Conservation (phyloP, 1,140 invertebrate genomes). For the Drosophila tristis region DNA sequence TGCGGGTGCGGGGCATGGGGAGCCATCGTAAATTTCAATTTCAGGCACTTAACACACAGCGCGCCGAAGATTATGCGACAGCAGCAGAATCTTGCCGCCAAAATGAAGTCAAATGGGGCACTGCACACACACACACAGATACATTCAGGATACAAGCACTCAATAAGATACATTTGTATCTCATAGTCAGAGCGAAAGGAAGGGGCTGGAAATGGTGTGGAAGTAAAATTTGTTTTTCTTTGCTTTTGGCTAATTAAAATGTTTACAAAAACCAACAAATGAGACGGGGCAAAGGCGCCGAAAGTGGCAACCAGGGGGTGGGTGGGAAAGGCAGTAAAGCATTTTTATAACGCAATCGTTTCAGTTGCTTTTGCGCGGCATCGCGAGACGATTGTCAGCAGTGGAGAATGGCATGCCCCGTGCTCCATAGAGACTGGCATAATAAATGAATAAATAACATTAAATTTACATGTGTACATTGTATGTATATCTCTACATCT, state of each 20-base stretch:
- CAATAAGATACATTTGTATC: too few relatives aligned
- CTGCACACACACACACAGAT: constrained; percentile 14
- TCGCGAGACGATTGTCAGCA: constrained; percentile 47
- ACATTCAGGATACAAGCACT: constrained; percentile 3
- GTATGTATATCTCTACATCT: not conserved
- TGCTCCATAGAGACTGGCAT: constrained; percentile 43
- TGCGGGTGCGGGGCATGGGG: not conserved
- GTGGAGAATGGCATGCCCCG: constrained; percentile 33
- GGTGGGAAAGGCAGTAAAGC: constrained; percentile 44
- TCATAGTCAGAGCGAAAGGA: not conserved
- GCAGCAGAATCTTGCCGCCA: constrained; percentile 47
- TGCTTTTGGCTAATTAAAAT: constrained; percentile 78
- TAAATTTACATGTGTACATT: constrained; percentile 48
- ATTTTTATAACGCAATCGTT: constrained; percentile 55
- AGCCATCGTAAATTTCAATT: constrained; percentile 79
- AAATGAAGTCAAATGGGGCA: constrained; percentile 73
- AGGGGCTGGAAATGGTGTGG: constrained; percentile 6
- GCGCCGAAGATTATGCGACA: constrained; percentile 75
- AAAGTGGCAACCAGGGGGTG: constrained; percentile 12
- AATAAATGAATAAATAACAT: constrained; percentile 75
- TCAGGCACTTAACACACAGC: constrained; percentile 66
- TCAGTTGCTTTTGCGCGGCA: constrained; percentile 26
- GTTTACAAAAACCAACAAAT: constrained; percentile 60
- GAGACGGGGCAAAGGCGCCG: not conserved
- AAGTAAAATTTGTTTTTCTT: constrained; percentile 52